Percentiles rank a stretch among this genome's conserved stretches.
Evolutionary conservation across 2,113 vertebrate genomes (phyloP).

Genomic region (Corythornis cristatus): DNA sequence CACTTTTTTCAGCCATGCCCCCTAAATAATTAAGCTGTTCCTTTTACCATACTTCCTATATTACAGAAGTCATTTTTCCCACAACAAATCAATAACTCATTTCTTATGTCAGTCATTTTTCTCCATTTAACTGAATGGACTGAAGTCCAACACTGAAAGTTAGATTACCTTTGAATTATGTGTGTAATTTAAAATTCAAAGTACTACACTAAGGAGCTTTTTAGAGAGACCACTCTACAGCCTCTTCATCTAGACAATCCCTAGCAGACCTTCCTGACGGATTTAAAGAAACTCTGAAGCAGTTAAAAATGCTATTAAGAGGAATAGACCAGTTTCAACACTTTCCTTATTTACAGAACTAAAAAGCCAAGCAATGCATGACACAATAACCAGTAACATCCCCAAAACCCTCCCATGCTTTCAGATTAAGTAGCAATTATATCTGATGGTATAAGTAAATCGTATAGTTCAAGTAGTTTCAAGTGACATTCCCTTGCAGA

Average conservation of each 20-base stretch:
- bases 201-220: conserved; percentile 88
- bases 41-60: conserved; percentile 85
- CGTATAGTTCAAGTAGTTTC: neutral
- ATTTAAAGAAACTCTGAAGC: conserved; percentile 57
- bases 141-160: conserved; percentile 82
- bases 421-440: conserved; percentile 5
- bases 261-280: conserved; percentile 67
- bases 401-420: neutral
- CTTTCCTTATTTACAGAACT: neutral
- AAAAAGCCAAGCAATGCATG: neutral
- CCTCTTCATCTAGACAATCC: conserved; percentile 75
- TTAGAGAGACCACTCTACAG: conserved; percentile 82
- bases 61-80: conserved; percentile 82
- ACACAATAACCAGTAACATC: neutral
- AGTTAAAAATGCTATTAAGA: conserved; percentile 25
- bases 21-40: conserved; percentile 84
- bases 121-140: conserved; percentile 83
- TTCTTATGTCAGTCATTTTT: conserved; percentile 82
- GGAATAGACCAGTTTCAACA: neutral
- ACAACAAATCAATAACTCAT: conserved; percentile 83
- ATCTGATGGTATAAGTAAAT: neutral
- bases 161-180: conserved; percentile 97
- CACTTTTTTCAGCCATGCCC: conserved; percentile 72
- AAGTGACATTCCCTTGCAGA: neutral
- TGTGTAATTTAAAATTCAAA: conserved; percentile 95